These are phyloP conservation scores for Gerris buenoi DNA, from an alignment of 1,140 invertebrate genomes.

Conservation along the genomic window DNA sequence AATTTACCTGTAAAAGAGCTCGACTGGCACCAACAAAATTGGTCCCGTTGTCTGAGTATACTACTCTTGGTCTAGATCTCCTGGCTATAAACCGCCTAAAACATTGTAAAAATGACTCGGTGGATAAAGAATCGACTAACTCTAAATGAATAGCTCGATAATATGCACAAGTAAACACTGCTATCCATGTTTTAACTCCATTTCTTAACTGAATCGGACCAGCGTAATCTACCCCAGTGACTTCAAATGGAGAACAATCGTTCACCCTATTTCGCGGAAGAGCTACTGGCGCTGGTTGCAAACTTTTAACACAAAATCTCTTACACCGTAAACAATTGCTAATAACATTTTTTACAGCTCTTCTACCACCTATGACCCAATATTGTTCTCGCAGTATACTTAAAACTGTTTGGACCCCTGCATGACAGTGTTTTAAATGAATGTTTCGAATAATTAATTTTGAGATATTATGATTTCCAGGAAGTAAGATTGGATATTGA, in stretches of 20 bases:
- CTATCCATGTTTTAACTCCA: neutral
- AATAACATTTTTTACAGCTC: neutral
- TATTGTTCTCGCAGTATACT: neutral
- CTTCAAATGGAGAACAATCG: slow-evolving; percentile 9
- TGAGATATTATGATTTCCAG: neutral
- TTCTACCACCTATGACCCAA: neutral
- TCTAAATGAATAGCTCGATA: slow-evolving; percentile 29
- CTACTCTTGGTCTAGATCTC: slow-evolving; percentile 23
- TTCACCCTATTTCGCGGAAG: slow-evolving; percentile 17
- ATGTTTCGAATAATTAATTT: neutral
- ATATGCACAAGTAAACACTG: slow-evolving; percentile 18
- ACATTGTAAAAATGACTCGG: slow-evolving; percentile 22
- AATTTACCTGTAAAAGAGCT: neutral
- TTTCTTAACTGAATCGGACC: neutral
- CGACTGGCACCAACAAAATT: slow-evolving; percentile 23
- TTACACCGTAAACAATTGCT: neutral
- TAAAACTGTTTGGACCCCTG: neutral
- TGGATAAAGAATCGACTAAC: slow-evolving; percentile 23
- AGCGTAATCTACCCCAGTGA: neutral
- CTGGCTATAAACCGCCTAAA: slow-evolving; percentile 26
- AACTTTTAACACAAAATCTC: neutral
- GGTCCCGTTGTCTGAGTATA: slow-evolving; percentile 31
- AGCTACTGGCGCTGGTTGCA: neutral
- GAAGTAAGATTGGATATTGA: neutral
- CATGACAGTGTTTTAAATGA: slow-evolving; percentile 16